A percentile compares a stretch with the other conserved stretches of the same genome.
Conservation (phyloP, 2,797 vertebrate genomes). For the Melopsittacus undulatus region DNA sequence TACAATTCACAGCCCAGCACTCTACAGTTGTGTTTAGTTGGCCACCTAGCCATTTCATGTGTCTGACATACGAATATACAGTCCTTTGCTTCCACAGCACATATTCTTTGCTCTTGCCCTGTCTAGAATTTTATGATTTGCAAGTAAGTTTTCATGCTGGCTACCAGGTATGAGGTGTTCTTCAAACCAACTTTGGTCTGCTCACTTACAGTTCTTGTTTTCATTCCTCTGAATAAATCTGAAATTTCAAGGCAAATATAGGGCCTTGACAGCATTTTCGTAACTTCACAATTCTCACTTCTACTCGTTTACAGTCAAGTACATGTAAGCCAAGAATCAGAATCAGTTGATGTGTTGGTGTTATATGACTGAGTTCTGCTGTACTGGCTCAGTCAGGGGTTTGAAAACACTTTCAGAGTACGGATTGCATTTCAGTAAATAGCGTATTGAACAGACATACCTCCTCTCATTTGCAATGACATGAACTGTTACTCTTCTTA, state of each 20-base stretch:
- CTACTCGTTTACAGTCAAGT: not conserved
- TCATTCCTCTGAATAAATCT: not conserved
- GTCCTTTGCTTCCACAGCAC: not conserved
- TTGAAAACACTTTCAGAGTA: not conserved
- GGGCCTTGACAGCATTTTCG: not conserved
- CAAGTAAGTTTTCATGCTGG: not conserved
- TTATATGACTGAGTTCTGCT: not conserved
- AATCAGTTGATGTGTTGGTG: not conserved
- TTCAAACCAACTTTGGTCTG: not conserved
- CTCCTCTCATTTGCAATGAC: not conserved
- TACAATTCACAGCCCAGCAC: not conserved
- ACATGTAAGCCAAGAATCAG: not conserved
- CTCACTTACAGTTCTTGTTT: not conserved
- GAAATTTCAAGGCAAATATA: not conserved
- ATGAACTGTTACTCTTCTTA: not conserved
- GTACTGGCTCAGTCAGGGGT: not conserved
- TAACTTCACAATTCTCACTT: not conserved
- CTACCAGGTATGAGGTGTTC: not conserved
- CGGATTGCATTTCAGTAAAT: not conserved
- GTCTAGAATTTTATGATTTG: not conserved
- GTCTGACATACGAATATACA: not conserved
- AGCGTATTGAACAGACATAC: not conserved
- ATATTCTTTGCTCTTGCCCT: rapidly evolving
- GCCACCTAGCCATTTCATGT: not conserved
- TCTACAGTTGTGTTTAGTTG: not conserved